Conservation (phyloP, 2,113 vertebrate genomes). For the Oxyura jamaicensis region DNA sequence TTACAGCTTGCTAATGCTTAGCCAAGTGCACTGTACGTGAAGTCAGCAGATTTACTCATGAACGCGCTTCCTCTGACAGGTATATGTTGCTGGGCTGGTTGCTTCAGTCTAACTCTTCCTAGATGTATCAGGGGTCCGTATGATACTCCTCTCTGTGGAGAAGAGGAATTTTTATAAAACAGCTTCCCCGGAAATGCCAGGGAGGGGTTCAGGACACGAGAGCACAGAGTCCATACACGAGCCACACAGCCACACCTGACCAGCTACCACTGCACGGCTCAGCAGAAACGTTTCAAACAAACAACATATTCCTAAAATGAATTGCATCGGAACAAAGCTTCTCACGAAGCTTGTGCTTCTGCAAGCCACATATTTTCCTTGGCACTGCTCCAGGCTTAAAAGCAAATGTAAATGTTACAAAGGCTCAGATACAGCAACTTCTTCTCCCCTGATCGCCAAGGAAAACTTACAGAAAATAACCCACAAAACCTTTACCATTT, state of each 20-base stretch:
- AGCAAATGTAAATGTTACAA: constrained; percentile 26
- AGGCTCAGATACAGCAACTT: not conserved
- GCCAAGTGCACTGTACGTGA: not conserved
- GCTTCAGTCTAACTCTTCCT: not conserved
- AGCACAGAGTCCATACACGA: not conserved
- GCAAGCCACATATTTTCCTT: constrained; percentile 3
- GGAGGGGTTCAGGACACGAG: not conserved
- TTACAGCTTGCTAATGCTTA: not conserved
- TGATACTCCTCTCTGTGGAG: not conserved
- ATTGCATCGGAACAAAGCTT: not conserved
- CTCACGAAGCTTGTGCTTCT: constrained; percentile 30
- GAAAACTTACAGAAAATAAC: not conserved
- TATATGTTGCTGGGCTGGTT: not conserved
- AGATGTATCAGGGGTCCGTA: not conserved
- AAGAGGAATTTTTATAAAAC: not conserved
- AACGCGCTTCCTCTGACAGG: not conserved
- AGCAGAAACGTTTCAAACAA: not conserved
- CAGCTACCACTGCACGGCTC: not conserved
- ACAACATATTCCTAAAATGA: not conserved
- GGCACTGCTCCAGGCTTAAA: constrained; percentile 47
- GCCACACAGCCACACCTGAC: not conserved
- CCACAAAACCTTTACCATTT: not conserved
- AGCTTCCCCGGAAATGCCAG: not conserved
- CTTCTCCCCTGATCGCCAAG: not conserved
- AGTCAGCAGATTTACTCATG: not conserved